A percentile compares a stretch with the other conserved stretches of the same genome.
These are phyloP conservation scores for Vombatus ursinus DNA, from an alignment of 2,113 vertebrate species.

Conservation along the genomic window DNA sequence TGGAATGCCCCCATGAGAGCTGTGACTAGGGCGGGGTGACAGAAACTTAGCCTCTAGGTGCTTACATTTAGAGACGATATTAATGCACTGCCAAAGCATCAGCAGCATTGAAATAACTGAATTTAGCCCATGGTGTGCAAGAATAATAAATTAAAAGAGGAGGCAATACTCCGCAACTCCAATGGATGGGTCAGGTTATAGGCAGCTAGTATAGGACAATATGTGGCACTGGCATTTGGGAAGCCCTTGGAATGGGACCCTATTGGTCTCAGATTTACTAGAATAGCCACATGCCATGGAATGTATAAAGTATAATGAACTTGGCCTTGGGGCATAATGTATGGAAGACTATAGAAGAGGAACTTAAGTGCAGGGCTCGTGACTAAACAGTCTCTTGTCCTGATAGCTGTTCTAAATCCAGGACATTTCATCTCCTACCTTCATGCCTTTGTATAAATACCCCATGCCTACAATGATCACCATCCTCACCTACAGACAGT, in stretches of 20 bases:
- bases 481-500: not conserved
- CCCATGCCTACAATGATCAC: not conserved
- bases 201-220: not conserved
- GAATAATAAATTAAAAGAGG: not conserved
- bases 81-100: not conserved
- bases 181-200: not conserved
- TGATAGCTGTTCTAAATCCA: not conserved
- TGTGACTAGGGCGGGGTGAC: not conserved
- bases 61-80: not conserved
- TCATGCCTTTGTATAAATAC: not conserved
- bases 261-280: not conserved
- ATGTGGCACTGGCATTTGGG: not conserved
- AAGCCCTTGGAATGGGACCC: not conserved
- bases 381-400: not conserved
- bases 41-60: not conserved
- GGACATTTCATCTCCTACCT: not conserved
- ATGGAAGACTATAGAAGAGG: not conserved
- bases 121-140: not conserved
- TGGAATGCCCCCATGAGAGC: not conserved
- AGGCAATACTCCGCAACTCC: not conserved
- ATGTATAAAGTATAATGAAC: not conserved
- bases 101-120: not conserved
- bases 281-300: not conserved
- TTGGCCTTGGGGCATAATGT: not conserved
- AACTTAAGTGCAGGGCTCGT: not conserved